These are phyloP conservation scores for Aporophyla lueneburgensis DNA, from an alignment of 2,888 invertebrate species.

Conservation along the genomic window DNA sequence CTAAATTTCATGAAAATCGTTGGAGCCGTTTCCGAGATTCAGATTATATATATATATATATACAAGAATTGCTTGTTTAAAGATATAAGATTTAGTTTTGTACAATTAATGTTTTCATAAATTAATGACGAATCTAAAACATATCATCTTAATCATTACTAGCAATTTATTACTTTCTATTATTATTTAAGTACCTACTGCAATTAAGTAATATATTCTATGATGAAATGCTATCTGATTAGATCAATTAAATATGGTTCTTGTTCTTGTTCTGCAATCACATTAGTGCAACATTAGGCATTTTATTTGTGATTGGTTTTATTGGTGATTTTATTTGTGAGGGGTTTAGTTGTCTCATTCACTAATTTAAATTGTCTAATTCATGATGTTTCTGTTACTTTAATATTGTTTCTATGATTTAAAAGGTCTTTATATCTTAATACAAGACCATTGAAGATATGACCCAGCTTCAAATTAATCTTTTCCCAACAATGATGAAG, in stretches of 20 bases:
- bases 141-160: background rate
- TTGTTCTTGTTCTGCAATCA: background rate
- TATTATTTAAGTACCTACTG: background rate
- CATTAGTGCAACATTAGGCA: background rate
- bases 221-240: background rate
- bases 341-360: background rate
- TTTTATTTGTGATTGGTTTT: background rate
- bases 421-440: background rate
- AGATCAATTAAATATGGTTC: background rate
- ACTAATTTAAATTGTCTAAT: background rate
- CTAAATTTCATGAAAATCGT: too few relatives aligned
- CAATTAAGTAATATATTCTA: constrained; percentile 9
- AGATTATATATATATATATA: too few relatives aligned
- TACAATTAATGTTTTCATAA: background rate
- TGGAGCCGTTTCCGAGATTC: too few relatives aligned
- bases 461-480: background rate
- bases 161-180: background rate
- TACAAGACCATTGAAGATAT: background rate
- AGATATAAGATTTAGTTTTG: background rate
- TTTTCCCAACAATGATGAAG: too few relatives aligned
- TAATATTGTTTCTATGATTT: too few relatives aligned
- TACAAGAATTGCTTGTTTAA: too few relatives aligned
- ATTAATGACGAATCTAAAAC: background rate
- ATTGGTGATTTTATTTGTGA: background rate
- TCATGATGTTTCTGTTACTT: background rate